Base-by-base conservation (phyloP, 2,113 vertebrate genomes). In the Morone saxatilis region DNA sequence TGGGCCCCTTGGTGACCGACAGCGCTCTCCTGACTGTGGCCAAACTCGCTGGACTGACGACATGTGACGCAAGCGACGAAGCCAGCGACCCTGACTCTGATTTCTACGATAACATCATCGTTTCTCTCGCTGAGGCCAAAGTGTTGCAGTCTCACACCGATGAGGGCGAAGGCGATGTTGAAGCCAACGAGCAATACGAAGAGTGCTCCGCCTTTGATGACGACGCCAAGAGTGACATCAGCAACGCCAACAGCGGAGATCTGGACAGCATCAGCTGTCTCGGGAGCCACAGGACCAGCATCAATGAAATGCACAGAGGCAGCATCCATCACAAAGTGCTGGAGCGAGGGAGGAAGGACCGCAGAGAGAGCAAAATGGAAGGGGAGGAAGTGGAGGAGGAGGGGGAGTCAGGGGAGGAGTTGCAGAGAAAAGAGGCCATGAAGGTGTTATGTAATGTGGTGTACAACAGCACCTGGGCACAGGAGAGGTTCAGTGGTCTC, bases 391-490 rank as follows among this genome's bases (percentile, higher is more conserved):
- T 17, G 31, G 84, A 85, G 40, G 89, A 90, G 25, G 88, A 85
- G 1, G 71, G 77, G 4, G 67, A 62, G 1, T 71, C 68, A 0
- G 91, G 71, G 47, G 92, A 92, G 36, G 92, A 93, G 60, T 56
- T 62, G 0, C 78, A 81, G 78, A 93, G 92, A 25, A 95, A 94
- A 62, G 94, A 95, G 79, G 94, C 94, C 17, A 88, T 95, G 91
- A 95, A 95, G 78, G 92, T 95, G 74, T 60, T 95, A 74, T 95
- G 93, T 68, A 95, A 95, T 10, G 83, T 95, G 75, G 89, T 95
- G 12, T 95, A 95, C 89, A 95, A 95, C 89, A 95, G 93, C 81
- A 83, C 80, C 72, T 94, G 94, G 94, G 94, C 94, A 3, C 94
- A 95, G 87, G 94, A 95, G 82, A 91, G 93, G 83, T 95, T 94